Conservation (phyloP, 2,888 invertebrate genomes). For the Gisinianus flammeolus region DNA sequence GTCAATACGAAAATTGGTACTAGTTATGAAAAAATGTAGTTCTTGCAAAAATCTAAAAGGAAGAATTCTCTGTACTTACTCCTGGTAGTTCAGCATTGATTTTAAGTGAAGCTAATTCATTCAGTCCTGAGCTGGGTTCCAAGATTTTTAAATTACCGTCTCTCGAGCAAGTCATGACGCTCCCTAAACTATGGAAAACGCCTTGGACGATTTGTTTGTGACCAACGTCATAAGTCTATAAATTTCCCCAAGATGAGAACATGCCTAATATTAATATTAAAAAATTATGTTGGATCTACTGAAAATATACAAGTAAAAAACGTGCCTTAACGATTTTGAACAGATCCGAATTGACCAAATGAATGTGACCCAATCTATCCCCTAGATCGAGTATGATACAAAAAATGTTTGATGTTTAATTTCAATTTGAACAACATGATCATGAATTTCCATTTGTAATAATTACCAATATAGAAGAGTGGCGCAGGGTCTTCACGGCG, state of each 20-base stretch:
- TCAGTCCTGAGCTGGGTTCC: slow-evolving; percentile 47
- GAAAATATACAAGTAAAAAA: background rate
- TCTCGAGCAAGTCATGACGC: slow-evolving; percentile 49
- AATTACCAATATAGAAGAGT: slow-evolving; percentile 55
- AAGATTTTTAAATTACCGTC: slow-evolving; percentile 52
- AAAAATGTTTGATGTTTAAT: background rate
- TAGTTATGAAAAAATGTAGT: background rate
- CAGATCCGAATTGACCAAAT: slow-evolving; percentile 47
- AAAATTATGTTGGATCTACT: background rate
- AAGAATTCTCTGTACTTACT: slow-evolving; percentile 31
- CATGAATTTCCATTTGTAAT: slow-evolving; percentile 6
- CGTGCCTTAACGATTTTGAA: slow-evolving; percentile 45
- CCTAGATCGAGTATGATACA: slow-evolving; percentile 36
- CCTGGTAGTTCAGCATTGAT: slow-evolving; percentile 45
- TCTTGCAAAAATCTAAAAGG: too few relatives aligned
- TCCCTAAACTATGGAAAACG: slow-evolving; percentile 45
- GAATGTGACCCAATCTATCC: slow-evolving; percentile 49
- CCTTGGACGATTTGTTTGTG: slow-evolving; percentile 54
- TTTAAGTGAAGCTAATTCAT: slow-evolving; percentile 30
- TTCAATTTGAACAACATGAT: too few relatives aligned
- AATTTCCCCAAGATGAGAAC: background rate
- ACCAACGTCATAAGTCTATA: slow-evolving; percentile 41
- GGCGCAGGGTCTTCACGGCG: slow-evolving; percentile 48
- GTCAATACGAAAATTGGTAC: background rate
- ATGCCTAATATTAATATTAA: background rate